Base-by-base conservation (phyloP, 2,888 invertebrate genomes). In the Coremacera marginata region DNA sequence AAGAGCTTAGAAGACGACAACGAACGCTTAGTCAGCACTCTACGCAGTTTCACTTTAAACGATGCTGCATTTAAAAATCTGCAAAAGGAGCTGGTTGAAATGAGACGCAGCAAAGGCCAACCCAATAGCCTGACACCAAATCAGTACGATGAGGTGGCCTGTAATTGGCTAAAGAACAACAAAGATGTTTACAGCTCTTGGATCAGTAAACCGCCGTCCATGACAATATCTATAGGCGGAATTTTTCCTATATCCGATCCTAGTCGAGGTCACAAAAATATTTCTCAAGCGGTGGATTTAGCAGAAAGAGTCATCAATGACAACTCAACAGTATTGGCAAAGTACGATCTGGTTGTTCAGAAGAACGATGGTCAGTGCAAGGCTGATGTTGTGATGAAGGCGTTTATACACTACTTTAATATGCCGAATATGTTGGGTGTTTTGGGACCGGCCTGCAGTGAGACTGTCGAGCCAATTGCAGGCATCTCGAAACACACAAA, bases 401-500 rank as follows among this genome's bases (percentile, higher is more conserved):
- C 92, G 0, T 95, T 95, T 86, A 94, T 95, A 75, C 92, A 94
- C 80, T 94, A 93, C 84, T 92, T 83, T 27, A 83, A 94, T 75
- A 90, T 91, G 9, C 81, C 79, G 0, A 91, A 91, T 70, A 89
- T 95, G 78, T 91, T 94, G 77, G 95, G 95, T 0, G 92, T 95
- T 0, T 85, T 95, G 67, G 95, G 95, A 8, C 95, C 95, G 0
- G 94, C 94, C 0, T 95, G 95, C 84, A 94, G 94, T 0, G 95
- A 95, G 85, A 95, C 95, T 0, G 93, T 95, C 0, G 95, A 95
- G 84, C 94, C 95, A 0, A 90, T 95, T 51, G 94, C 94, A 0
- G 94, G 94, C 0, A 92, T 95, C 3, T 93, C 95, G 0, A 93
- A 93, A 79, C 93, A 94, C 83, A 94, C 93, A 83, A 92, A 92